Percentiles rank a stretch among this genome's conserved stretches.
Conservation (phyloP, 2,797 vertebrate species). For the Aotus griseimembra region DNA sequence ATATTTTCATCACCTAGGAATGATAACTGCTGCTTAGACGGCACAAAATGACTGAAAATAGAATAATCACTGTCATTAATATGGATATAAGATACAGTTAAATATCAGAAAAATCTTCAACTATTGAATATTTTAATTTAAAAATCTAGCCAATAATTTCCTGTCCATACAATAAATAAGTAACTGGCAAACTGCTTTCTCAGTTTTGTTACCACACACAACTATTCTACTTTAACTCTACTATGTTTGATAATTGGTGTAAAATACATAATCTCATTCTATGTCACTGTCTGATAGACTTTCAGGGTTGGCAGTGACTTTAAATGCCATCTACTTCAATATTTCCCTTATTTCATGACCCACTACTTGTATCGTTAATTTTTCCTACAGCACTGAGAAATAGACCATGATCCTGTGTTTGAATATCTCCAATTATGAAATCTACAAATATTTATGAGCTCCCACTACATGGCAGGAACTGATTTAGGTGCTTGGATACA, state of each 20-base stretch:
- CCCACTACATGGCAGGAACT: neutral
- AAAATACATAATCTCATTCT: constrained; percentile 10
- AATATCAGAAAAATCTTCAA: constrained; percentile 8
- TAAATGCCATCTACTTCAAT: neutral
- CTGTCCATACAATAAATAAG: neutral
- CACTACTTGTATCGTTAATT: neutral
- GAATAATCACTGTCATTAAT: neutral
- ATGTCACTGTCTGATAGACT: neutral
- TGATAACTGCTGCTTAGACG: constrained; percentile 40
- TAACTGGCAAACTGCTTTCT: neutral
- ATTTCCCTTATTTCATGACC: neutral
- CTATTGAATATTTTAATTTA: neutral
- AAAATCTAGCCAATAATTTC: neutral
- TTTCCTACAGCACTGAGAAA: neutral
- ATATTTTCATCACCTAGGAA: constrained; percentile 1
- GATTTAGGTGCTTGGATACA: neutral
- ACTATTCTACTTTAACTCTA: neutral
- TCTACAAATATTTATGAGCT: neutral
- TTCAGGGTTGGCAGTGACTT: neutral
- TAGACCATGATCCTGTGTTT: neutral
- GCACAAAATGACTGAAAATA: neutral
- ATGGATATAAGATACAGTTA: neutral
- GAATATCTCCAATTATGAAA: neutral
- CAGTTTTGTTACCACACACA: neutral
- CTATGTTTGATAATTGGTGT: neutral